These are phyloP conservation scores for Seriola dumerili DNA, from an alignment of 2,113 vertebrate genomes.

Conservation along the genomic window DNA sequence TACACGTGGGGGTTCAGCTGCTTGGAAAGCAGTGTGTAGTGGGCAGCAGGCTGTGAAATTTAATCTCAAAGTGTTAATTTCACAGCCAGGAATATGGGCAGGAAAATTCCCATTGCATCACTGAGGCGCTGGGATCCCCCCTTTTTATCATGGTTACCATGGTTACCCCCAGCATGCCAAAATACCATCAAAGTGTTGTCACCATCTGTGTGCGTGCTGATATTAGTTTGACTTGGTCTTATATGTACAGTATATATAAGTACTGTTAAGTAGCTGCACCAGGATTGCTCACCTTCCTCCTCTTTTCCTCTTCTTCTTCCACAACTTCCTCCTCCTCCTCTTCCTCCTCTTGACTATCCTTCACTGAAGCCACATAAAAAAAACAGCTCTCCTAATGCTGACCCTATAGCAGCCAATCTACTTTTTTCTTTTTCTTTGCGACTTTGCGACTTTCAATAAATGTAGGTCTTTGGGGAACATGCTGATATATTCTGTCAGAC, in stretches of 20 bases:
- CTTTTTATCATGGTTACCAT: conserved; percentile 51
- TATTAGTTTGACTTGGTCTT: conserved; percentile 36
- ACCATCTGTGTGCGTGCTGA: conserved; percentile 51
- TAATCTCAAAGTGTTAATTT: conserved; percentile 73
- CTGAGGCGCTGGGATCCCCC: conserved; percentile 34
- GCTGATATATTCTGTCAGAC: neutral
- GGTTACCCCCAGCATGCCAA: conserved; percentile 59
- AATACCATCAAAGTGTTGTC: conserved; percentile 59
- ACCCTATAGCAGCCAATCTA: neutral
- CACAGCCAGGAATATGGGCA: conserved; percentile 62
- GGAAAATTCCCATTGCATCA: conserved; percentile 63
- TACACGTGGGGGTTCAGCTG: conserved; percentile 37
- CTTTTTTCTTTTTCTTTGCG: neutral
- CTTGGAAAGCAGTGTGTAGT: conserved; percentile 35
- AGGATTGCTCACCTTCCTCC: neutral
- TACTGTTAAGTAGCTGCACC: neutral
- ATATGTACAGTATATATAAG: neutral
- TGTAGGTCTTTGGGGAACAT: too few species aligned
- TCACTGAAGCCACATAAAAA: neutral
- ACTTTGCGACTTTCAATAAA: neutral
- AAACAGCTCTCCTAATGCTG: neutral
- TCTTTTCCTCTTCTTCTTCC: neutral
- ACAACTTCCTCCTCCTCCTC: neutral
- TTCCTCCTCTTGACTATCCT: neutral
- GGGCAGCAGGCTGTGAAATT: conserved; percentile 69